Conservation (phyloP, 2,797 vertebrate species). For the Choloepus didactylus region DNA sequence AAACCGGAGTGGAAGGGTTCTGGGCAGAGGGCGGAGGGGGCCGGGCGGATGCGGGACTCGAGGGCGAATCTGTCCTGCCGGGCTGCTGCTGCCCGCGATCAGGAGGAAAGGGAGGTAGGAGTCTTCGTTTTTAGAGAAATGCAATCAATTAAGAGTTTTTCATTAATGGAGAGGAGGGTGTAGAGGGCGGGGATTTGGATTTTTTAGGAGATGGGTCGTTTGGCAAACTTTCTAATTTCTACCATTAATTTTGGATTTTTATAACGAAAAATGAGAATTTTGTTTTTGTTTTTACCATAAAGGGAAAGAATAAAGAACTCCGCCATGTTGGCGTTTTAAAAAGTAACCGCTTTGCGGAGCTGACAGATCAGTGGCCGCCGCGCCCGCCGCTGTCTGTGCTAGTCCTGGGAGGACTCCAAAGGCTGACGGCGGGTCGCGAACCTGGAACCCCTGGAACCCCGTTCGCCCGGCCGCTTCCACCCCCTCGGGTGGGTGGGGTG, state of each 20-base stretch:
- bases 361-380: neutral
- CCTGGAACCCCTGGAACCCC: neutral
- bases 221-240: conserved; percentile 80
- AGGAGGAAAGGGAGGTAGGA: neutral
- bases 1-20: neutral
- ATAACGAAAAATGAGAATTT: conserved; percentile 16
- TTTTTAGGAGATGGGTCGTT: conserved; percentile 64
- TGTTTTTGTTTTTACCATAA: neutral
- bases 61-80: neutral
- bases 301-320: conserved; percentile 76
- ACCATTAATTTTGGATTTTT: conserved; percentile 46
- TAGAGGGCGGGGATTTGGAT: conserved; percentile 27
- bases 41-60: neutral
- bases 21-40: neutral
- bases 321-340: conserved; percentile 86
- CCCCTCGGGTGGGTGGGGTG: neutral
- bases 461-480: no score
- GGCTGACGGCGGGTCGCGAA: neutral
- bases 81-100: neutral
- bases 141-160: conserved; percentile 73
- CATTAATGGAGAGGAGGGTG: conserved; percentile 52
- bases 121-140: neutral
- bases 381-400: neutral
- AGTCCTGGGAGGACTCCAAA: neutral
- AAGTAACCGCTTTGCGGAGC: conserved; percentile 68